phyloP scores from a whole-genome alignment of 2,888 invertebrate genomes.

The Aphodius sticticus region DNA sequence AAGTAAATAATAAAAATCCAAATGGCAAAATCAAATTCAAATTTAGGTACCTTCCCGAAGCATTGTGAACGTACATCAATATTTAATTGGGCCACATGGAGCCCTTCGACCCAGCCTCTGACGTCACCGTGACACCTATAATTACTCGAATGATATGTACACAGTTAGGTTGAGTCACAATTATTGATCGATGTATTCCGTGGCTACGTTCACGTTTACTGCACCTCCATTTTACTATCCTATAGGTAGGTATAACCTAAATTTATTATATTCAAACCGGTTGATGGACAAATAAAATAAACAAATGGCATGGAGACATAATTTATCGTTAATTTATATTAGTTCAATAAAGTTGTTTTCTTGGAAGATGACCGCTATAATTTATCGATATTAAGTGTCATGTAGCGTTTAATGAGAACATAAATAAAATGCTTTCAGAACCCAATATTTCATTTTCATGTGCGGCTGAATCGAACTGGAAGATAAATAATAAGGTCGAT shows the following conservation, averaged over 20 bases:
- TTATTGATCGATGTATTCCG: slow-evolving; percentile 4
- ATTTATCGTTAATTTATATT: background rate
- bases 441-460: background rate
- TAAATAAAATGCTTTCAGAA: background rate
- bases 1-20: background rate
- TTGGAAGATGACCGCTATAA: background rate
- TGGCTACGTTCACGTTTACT: background rate
- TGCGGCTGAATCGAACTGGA: background rate
- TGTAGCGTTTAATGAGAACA: background rate
- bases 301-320: background rate
- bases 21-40: background rate
- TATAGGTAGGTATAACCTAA: background rate
- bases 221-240: background rate
- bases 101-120: background rate
- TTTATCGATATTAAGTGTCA: background rate
- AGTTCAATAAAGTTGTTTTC: slow-evolving; percentile 4
- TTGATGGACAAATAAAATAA: background rate
- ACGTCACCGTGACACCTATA: slow-evolving; percentile 4
- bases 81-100: background rate
- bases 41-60: background rate
- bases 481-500: background rate
- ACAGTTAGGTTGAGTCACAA: background rate
- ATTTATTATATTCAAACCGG: background rate
- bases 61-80: background rate
- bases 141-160: slow-evolving; percentile 4